Conservation (phyloP, 2,888 invertebrate species). For the Heliconius charithonia region DNA sequence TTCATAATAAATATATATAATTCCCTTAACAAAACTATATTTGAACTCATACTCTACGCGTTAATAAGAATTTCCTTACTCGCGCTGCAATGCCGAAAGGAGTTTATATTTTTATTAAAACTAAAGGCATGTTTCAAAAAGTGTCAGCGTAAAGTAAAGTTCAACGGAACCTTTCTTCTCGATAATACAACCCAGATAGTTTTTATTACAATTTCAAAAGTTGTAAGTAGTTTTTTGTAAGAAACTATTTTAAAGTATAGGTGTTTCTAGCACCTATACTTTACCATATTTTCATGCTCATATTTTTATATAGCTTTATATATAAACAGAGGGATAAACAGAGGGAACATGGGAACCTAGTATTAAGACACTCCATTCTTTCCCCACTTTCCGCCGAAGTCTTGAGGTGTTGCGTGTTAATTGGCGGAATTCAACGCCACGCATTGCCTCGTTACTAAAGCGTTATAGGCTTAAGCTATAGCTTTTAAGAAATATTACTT, state of each 20-base stretch:
- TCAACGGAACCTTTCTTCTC: neutral
- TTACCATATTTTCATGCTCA: no score
- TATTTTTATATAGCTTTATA: neutral
- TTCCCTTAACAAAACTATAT: neutral
- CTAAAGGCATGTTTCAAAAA: conserved; percentile 1
- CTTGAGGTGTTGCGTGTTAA: neutral
- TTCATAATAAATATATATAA: no score
- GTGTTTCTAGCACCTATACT: no score
- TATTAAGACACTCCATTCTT: neutral
- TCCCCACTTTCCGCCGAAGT: neutral
- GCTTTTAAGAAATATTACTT: no score
- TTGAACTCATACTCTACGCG: neutral
- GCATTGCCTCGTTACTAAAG: no score
- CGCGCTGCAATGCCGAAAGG: neutral
- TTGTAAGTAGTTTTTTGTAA: neutral
- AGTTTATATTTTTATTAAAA: neutral
- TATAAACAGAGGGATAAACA: neutral
- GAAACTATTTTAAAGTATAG: no score
- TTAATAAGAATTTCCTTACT: neutral
- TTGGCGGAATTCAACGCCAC: neutral
- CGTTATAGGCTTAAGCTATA: no score
- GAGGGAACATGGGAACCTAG: neutral
- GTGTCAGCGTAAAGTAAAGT: neutral
- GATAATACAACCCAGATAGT: neutral
- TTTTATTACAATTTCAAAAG: neutral